Conservation (phyloP, 2,113 vertebrate genomes). For the Dasyurus viverrinus region DNA sequence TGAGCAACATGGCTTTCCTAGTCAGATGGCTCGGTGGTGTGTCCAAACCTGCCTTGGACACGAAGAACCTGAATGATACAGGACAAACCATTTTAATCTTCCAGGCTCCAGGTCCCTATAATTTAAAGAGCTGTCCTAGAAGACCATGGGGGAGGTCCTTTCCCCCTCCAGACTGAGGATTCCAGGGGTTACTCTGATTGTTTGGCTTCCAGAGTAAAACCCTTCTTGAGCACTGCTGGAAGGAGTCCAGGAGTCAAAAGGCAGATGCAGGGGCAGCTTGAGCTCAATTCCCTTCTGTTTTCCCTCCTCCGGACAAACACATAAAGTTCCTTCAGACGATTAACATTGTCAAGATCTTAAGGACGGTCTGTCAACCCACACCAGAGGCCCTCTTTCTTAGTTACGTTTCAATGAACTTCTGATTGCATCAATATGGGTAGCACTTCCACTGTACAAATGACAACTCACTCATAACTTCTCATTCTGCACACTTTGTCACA, state of each 20-base stretch:
- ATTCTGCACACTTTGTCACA: no score
- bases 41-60: background rate
- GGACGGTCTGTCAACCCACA: no score
- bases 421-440: no score
- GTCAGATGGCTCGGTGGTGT: background rate
- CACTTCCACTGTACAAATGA: no score
- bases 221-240: background rate
- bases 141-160: background rate
- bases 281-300: no score
- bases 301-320: no score
- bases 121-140: background rate
- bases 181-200: background rate
- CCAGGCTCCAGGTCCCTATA: background rate
- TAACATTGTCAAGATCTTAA: no score
- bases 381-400: no score
- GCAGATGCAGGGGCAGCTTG: background rate
- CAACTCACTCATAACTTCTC: no score
- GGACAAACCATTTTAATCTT: background rate
- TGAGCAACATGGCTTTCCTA: background rate
- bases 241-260: background rate
- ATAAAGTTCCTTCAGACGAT: no score
- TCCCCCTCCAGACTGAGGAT: background rate
- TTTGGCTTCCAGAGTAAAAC: background rate
- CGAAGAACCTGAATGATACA: background rate
- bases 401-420: no score